Base-by-base conservation (phyloP, 2,113 vertebrate species). In the Motacilla alba region DNA sequence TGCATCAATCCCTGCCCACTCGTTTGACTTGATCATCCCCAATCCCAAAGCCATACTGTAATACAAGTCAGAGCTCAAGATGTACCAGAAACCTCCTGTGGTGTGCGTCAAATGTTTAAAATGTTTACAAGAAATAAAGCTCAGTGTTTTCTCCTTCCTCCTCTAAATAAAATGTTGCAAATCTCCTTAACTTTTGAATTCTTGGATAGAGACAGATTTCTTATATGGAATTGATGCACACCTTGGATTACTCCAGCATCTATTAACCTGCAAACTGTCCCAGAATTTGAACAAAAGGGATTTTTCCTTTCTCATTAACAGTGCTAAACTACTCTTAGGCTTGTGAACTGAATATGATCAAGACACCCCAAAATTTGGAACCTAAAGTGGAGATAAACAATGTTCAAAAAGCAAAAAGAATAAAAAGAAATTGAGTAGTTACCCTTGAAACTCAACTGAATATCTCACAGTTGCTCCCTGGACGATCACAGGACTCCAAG, bases 371-470 rank as follows among this genome's bases (percentile, higher is more conserved):
- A 16, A 68, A 27, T 47, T 11, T 37, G 55, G 31, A 30, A 59
- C 37, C 43, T 73, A 26, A 68, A 59, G 10, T 26, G 19, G 60
- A 79, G 27, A 27, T 46, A 67, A 90, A 37, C 59, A 83, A 17
- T 30, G n/a, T 33, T 62, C 24, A 72, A 81, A 90, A 30, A 39
- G 8, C 5, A 83, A 91, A 76, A 69, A 56, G 11, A 44, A 26
- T 8, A 6, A 69, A 84, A 69, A 82, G 84, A 68, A 59, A 1
- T 9, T 0, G 4, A 64, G 19, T 55, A 78, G 60, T 98, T 96
- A 98, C 98, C 98, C 98, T 82, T 98, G 98, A 95, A 98, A 97
- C 76, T 98, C 96, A 4, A 98, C 98, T 4, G 95, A 98, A 85
- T 98, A 98, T 85, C 83, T 84, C 41, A 97, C 88, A 63, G 83